Percentiles rank a stretch among this genome's conserved stretches.
These are phyloP conservation scores for Drosophila sp. DNA, from an alignment of 1,140 invertebrate genomes.

Conservation along the genomic window DNA sequence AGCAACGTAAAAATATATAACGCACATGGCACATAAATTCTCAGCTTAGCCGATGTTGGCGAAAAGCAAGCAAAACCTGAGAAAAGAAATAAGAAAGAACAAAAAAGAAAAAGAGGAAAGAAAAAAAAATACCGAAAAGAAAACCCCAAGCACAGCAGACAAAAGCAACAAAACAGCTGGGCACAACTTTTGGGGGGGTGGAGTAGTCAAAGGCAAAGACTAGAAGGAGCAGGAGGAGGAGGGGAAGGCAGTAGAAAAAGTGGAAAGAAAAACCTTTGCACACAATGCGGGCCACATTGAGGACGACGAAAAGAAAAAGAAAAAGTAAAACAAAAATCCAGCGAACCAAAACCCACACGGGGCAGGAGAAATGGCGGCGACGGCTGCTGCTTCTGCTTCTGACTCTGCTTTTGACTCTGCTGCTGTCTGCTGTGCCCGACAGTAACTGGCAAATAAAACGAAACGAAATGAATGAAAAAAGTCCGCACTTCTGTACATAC, in stretches of 20 bases:
- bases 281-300: constrained; percentile 75
- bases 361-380: constrained; percentile 4
- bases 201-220: constrained; percentile 14
- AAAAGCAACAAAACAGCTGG: constrained; percentile 57
- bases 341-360: constrained; percentile 13
- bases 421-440: constrained; percentile 54
- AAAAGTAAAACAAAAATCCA: constrained; percentile 13
- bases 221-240: background rate
- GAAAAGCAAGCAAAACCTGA: constrained; percentile 41
- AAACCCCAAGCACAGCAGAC: constrained; percentile 49
- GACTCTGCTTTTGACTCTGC: constrained; percentile 42
- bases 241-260: constrained; percentile 12
- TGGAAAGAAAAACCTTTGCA: constrained; percentile 43
- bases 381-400: background rate
- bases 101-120: constrained; percentile 3
- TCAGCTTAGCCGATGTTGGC: constrained; percentile 60
- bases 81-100: constrained; percentile 12
- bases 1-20: constrained; percentile 71
- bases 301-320: constrained; percentile 27
- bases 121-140: constrained; percentile 17
- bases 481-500: constrained; percentile 28
- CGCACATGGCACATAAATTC: constrained; percentile 75
- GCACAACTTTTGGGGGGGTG: constrained; percentile 31
- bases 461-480: constrained; percentile 71
- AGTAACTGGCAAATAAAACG: constrained; percentile 54